Base-by-base conservation (phyloP, 2,888 invertebrate species). In the Limenitis arthemis region DNA sequence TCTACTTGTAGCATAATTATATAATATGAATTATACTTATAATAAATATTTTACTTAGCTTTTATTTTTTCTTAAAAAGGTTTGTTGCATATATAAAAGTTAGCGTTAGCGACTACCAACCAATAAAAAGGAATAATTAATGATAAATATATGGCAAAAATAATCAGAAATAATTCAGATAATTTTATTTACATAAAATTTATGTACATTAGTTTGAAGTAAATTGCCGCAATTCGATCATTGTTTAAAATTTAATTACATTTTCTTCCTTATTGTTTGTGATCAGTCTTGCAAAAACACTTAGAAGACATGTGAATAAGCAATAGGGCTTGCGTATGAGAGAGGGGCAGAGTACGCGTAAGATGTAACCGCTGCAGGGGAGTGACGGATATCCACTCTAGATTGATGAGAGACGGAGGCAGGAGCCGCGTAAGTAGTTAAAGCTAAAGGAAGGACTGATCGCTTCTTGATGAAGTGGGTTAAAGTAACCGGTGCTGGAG, bases 381-480 rank as follows among this genome's bases (percentile, higher is more conserved):
- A 57, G 32, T 64, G 61, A 7, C 69, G 66, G 51, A 68, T 55
- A 49, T 75, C 75, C 31, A 75, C 61, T 54, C 77, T 67, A 36
- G 73, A 72, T 55, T 73, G 72, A 11, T 67, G 66, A 5, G 75
- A 71, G 55, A 63, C 67, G 2, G 76, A 59, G n/a, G 72, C 58
- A 12, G 77, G 73, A 8, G 73, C 69, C 9, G 72, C 44, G 61
- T 69, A 68, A 5, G 75, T 50, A 46, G 63, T 60, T 20, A 61
- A 37, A 33, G 68, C 53, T 20, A 69, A 54, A 43, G 63, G 65
- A 43, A 63, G 65, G 42, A 67, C 70, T 6, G 76, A 77, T 5
- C 75, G 69, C 59, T 79, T 77, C 67, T 79, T 78, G 51, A 79
- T 79, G 12, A 72, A 66, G 52, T 78, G 76, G 6, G 71, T 54